Evolutionary conservation across 1,140 invertebrate species (phyloP), one percentile per base, ranked within the genome.

Genomic region (Elysia chlorotica): DNA sequence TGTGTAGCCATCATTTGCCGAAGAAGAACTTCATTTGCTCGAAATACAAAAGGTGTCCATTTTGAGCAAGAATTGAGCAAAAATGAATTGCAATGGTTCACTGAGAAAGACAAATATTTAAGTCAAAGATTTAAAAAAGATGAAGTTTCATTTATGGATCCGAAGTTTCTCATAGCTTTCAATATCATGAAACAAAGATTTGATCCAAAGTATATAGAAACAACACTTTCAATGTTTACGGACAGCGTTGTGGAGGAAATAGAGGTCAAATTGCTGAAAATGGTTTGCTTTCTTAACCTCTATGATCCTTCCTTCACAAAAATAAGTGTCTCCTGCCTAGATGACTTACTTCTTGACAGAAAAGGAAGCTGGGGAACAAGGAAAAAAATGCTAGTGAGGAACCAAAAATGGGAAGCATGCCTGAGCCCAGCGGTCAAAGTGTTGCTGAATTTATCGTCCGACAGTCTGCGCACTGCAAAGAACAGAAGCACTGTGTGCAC

Each of bases 171-270:
- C 30, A 76, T 80, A 33, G 71, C 77, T 17, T 80, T 80, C 57
- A 80, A 80, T 41, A 80, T 80, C 23, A 33, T 80, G 67, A 78
- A 78, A 30, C 73, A 76, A 71, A 76, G 74, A 57, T 80, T 80
- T 53, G 74, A 78, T 62, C 30, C 41, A 19, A 68, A 76, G 10
- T 78, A 74, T 48, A 76, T 80, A 30, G 63, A 69, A 36, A 71
- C 66, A 53, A 70, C 71, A 6, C 75, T 80, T 17, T 67, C 48
- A 59, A 69, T 65, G 63, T 73, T 80, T 69, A 35, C 74, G 0
- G 38, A 48, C 25, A 59, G 65, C 30, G 73, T 80, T 21, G 73
- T 23, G 33, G 62, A 71, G 21, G 30, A n/a, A 54, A 56, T 57
- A 57, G 79, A 80, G 65, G 36, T 53, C 35, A 73, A 33, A 48